Evolutionary conservation across 2,113 vertebrate species (phyloP), one percentile per base, ranked within the genome.

Genomic region (Sinocyclocheilus anophthalmus): DNA sequence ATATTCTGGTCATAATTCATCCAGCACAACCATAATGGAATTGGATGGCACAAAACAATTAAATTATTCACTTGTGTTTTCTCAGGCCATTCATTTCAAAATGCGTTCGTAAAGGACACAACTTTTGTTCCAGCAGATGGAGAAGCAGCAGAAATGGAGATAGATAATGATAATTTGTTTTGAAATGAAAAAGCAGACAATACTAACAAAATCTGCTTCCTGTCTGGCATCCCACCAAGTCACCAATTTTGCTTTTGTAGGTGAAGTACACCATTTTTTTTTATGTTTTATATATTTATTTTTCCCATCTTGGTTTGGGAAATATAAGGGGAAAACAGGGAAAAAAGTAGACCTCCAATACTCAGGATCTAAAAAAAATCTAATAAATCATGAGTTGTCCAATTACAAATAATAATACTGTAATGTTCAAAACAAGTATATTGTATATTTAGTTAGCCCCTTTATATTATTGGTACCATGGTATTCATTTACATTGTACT

Each of bases 101-200:
- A 79, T 72, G 50, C 82, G 6, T 78, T 42, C 39, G 70, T 48
- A 81, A 87, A 88, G 84, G 87, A 76, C 63, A 24, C 24, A 50
- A 59, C 61, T 82, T 78, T 81, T 82, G 76, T 81, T 78, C 63
- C 59, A 57, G 22, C 42, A n/a, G 48, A 57, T 57, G 75, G 75
- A 75, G 76, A 85, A 0, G 76, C 4, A 37, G 11, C 42, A 39
- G 48, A 26, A 37, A 75, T 8, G 30, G 26, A 76, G 50, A 85
- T n/a, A 55, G 87, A 87, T 84, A 85, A 83, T 50, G 5, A 67
- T 76, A 33, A 82, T 90, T 84, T 82, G 87, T 84, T 76, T 88
- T 61, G 39, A 67, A 87, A 30, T 2, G 7, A 76, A 84, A 80
- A 80, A 59, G 55, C 76, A 72, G 69, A 81, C 59, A 81, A 79